Evolutionary conservation across 2,113 vertebrate species (phyloP).

Genomic region (Phalacrocorax aristotelis): DNA sequence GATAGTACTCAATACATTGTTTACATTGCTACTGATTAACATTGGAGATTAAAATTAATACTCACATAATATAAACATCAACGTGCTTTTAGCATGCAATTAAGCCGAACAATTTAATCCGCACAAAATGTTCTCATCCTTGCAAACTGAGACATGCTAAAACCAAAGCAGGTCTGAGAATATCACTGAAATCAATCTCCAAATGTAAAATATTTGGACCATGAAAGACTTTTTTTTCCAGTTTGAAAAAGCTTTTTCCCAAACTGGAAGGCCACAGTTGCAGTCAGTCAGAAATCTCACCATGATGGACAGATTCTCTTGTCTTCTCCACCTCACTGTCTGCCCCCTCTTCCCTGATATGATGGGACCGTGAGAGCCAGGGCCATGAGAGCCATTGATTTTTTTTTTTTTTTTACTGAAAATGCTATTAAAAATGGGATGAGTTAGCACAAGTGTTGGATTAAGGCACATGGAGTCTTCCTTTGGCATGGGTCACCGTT

Average conservation of each 20-base stretch:
- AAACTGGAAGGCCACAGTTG: not conserved
- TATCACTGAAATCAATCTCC: not conserved
- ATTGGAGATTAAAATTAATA: slow-evolving; percentile 61
- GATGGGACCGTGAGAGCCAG: accelerated
- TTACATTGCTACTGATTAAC: slow-evolving; percentile 57
- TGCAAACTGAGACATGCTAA: not conserved
- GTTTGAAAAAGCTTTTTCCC: not conserved
- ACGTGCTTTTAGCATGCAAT: slow-evolving; percentile 50
- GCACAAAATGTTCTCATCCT: slow-evolving; percentile 33
- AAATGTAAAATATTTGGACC: not conserved
- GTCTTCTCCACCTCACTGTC: not conserved
- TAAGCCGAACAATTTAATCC: slow-evolving; percentile 19
- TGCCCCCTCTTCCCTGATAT: accelerated
- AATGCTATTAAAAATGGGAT: not conserved
- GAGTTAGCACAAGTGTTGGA: not conserved
- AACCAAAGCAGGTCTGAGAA: slow-evolving; percentile 37
- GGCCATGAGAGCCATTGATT: not conserved
- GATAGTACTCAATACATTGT: slow-evolving; percentile 16
- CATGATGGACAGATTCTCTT: not conserved
- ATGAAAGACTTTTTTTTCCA: accelerated
- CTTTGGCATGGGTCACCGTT: accelerated
- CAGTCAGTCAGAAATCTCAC: not conserved
- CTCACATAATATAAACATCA: slow-evolving; percentile 52
- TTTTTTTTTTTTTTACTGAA: not conserved
- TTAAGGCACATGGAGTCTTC: not conserved